A percentile compares a stretch with the other conserved stretches of the same genome.
These are phyloP conservation scores for Melanotaenia parkinsoni DNA, from an alignment of 2,797 vertebrate species.

Conservation along the genomic window DNA sequence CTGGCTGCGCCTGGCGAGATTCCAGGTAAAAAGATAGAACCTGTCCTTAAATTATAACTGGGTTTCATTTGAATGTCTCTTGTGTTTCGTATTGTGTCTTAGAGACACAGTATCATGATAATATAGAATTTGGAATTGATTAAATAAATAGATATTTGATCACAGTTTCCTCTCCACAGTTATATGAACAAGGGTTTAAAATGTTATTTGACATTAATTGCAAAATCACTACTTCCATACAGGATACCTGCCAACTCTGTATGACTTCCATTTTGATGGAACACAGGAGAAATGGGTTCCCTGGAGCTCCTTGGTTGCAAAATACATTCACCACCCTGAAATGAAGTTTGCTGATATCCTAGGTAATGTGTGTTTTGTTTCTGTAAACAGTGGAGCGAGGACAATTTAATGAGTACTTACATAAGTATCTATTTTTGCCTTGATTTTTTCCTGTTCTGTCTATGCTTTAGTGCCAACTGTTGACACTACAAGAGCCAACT, in stretches of 20 bases:
- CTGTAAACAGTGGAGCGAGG: background rate
- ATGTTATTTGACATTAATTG: slow-evolving; percentile 5
- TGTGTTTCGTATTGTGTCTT: background rate
- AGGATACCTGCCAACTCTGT: slow-evolving; percentile 92
- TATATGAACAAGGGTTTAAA: background rate
- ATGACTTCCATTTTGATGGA: slow-evolving; percentile 93
- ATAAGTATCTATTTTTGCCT: background rate
- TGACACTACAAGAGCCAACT: slow-evolving; percentile 90
- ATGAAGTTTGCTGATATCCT: slow-evolving; percentile 91
- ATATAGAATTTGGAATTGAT: slow-evolving; percentile 1
- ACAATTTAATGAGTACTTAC: background rate
- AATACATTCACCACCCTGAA: slow-evolving; percentile 86
- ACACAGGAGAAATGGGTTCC: slow-evolving; percentile 86
- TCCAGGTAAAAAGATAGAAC: slow-evolving; percentile 83
- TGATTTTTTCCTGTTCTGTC: background rate
- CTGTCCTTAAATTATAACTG: background rate
- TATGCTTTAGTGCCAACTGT: slow-evolving; percentile 90
- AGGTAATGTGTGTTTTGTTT: slow-evolving; percentile 78
- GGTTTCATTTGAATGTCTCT: background rate
- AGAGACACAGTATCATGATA: background rate
- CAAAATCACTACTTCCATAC: slow-evolving; percentile 37
- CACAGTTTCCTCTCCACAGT: background rate
- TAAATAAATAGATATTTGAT: background rate
- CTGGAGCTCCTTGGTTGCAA: slow-evolving; percentile 89
- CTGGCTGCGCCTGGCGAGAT: slow-evolving; percentile 89